Base-by-base conservation (phyloP, 2,888 invertebrate genomes). In the Hyppa rectilinea region DNA sequence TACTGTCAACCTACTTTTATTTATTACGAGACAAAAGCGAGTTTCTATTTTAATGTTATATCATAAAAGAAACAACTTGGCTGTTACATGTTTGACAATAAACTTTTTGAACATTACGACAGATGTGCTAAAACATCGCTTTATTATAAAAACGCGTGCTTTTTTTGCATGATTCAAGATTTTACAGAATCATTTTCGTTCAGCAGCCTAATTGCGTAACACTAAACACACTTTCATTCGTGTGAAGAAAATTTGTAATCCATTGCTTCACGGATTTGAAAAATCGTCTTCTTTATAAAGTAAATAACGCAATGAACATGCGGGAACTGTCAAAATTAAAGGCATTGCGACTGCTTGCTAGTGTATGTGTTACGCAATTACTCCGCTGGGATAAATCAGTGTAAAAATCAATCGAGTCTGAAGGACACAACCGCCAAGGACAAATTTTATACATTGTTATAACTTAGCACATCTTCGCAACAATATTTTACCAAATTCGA, bases 31-130 rank as follows among this genome's bases (percentile, higher is more conserved):
- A 84, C 81, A 85, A 87, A 72, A 90, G 88, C 90, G 91, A 91
- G 90, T 89, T 90, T 88, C 89, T 89, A 90, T 90, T 87, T 86
- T 83, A 86, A 66, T 68, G 58, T 67, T 74, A 38, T 56, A 40
- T 43, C 50, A 56, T 3, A 53, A 52, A 71, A 75, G 70, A 59
- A 62, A 68, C 74, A 80, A 85, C 75, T 77, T 83, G 79, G 75
- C 83, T 78, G 81, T 71, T 72, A 43, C 29, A 72, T 73, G 47
- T 56, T 64, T 62, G 61, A 65, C 31, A 68, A 47, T 34, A 45
- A 60, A 61, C 29, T 56, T 75, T 50, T 56, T 23, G 2, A 36
- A 23, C 14, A 36, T 23, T 20, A 23, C 4, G 4, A 12, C 31
- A 56, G 66, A 77, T 63, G 52, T 74, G 73, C 61, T 56, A 40